These are phyloP conservation scores for Furcula furcula DNA, from an alignment of 2,888 invertebrate species.

Conservation along the genomic window DNA sequence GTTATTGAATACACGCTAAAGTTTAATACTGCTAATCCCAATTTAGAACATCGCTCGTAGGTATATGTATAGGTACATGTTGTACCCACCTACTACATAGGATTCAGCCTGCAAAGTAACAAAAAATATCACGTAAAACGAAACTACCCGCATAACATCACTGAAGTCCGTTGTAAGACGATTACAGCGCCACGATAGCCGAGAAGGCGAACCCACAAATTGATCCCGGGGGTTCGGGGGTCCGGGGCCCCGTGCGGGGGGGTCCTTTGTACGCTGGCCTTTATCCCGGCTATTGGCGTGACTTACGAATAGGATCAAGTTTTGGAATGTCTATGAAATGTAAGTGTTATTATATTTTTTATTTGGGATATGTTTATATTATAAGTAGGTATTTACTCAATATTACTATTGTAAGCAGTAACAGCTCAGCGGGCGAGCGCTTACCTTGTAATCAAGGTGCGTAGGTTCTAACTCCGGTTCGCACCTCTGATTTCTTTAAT, in stretches of 20 bases:
- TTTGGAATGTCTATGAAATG: conserved; percentile 26
- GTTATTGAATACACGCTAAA: too few species aligned
- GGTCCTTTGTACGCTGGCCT: conserved; percentile 42
- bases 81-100: too few species aligned
- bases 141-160: conserved; percentile 47
- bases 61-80: too few species aligned
- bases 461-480: too few species aligned
- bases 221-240: conserved; percentile 38
- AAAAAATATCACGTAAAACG: not conserved
- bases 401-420: too few species aligned
- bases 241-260: conserved; percentile 18
- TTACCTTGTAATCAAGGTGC: too few species aligned
- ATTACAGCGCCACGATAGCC: conserved; percentile 54
- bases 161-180: conserved; percentile 56
- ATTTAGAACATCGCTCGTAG: too few species aligned
- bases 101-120: too few species aligned
- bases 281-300: conserved; percentile 45
- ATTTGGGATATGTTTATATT: not conserved
- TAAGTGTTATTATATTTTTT: not conserved
- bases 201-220: conserved; percentile 54
- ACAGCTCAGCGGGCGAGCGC: too few species aligned
- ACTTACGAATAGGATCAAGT: conserved; percentile 23
- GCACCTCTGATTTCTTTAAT: too few species aligned
- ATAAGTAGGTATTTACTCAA: too few species aligned
- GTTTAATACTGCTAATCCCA: too few species aligned